Evolutionary conservation across 2,797 vertebrate species (phyloP).

Genomic region (Cercopithecus hamlyni): DNA sequence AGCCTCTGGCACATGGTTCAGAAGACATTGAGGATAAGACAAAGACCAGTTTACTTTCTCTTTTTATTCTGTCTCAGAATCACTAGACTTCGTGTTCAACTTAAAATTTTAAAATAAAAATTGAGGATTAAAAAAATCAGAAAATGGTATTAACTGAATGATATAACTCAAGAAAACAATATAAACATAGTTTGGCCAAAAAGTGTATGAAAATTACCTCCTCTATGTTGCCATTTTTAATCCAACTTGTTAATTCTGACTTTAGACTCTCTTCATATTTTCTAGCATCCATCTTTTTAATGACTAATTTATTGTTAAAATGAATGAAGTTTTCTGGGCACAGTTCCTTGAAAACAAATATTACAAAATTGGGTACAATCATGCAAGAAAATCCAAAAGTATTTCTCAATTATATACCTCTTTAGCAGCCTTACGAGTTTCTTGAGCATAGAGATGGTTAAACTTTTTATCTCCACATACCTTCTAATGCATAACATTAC

Average conservation of each 20-base stretch:
- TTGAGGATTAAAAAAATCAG: background rate
- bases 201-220: conserved; percentile 61
- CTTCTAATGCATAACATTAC: background rate
- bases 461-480: background rate
- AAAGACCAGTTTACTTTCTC: background rate
- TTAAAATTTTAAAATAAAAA: background rate
- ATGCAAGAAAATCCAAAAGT: background rate
- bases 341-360: conserved; percentile 73
- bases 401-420: background rate
- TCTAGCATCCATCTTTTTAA: conserved; percentile 79
- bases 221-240: conserved; percentile 64
- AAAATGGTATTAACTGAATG: background rate
- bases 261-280: conserved; percentile 80
- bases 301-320: conserved; percentile 81
- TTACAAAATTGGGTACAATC: background rate
- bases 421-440: background rate
- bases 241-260: conserved; percentile 76
- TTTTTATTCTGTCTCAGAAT: background rate
- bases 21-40: background rate
- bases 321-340: conserved; percentile 78
- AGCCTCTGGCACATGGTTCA: background rate
- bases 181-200: background rate
- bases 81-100: background rate
- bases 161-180: background rate
- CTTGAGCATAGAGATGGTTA: background rate